phyloP scores from a whole-genome alignment of 2,797 vertebrate genomes.

The Garrulus glandarius region DNA sequence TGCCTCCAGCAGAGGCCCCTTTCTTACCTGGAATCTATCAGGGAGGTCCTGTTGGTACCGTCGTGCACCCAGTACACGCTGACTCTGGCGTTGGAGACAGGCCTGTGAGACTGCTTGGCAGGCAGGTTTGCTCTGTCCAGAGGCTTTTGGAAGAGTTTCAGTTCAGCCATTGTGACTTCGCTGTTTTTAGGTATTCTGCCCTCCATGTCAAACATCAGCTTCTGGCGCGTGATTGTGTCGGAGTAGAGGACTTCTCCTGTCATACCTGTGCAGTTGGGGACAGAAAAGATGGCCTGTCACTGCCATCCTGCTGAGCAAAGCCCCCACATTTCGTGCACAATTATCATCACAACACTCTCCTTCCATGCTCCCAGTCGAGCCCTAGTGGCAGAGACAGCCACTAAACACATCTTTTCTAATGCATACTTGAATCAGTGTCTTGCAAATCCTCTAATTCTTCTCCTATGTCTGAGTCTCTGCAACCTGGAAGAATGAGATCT shows the following conservation, averaged over 20 bases:
- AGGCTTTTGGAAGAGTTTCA: constrained; percentile 91
- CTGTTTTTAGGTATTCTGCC: constrained; percentile 88
- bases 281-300: not conserved
- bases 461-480: not conserved
- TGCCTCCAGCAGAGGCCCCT: not conserved
- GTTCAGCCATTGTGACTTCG: constrained; percentile 93
- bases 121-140: constrained; percentile 72
- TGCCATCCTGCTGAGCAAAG: not conserved
- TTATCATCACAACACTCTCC: not conserved
- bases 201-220: constrained; percentile 89
- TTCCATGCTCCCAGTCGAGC: not conserved
- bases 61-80: constrained; percentile 89
- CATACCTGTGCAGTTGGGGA: constrained; percentile 73
- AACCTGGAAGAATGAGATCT: not conserved
- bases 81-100: constrained; percentile 85
- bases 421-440: not conserved
- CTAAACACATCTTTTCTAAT: constrained; percentile 27
- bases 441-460: not conserved
- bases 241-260: constrained; percentile 84
- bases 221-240: constrained; percentile 79
- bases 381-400: not conserved
- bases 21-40: constrained; percentile 90
- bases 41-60: constrained; percentile 87
- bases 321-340: not conserved
- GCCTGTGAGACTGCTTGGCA: constrained; percentile 77